Evolutionary conservation across 2,888 invertebrate genomes (phyloP).

Genomic region (Parnassius mnemosyne): DNA sequence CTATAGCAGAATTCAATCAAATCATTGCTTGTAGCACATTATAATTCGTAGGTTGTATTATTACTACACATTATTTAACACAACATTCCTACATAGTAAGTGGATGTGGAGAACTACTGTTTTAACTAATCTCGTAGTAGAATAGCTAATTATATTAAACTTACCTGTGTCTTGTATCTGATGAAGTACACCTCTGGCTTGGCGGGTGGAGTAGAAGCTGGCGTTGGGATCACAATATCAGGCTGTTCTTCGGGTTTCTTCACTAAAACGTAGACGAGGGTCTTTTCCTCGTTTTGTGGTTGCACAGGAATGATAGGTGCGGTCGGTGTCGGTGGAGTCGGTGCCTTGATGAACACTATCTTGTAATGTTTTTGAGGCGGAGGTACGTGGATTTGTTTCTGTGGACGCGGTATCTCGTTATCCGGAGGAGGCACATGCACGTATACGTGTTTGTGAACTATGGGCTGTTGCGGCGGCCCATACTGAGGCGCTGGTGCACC

Average conservation of each 20-base stretch:
- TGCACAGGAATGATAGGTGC: conserved; percentile 84
- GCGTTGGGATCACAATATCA: conserved; percentile 88
- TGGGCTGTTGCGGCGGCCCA: conserved; percentile 87
- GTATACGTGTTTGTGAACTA: conserved; percentile 94
- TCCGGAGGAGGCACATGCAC: conserved; percentile 95
- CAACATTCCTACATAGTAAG: conserved; percentile 15
- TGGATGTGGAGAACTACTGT: background rate
- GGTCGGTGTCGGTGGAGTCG: conserved; percentile 82
- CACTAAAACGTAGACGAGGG: conserved; percentile 91
- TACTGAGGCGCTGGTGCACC: conserved; percentile 82
- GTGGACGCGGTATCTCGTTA: conserved; percentile 86
- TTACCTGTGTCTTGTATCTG: conserved; percentile 91
- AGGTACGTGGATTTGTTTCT: conserved; percentile 72
- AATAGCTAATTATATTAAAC: conserved; percentile 23
- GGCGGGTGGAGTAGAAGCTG: conserved; percentile 91
- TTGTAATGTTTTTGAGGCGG: conserved; percentile 90
- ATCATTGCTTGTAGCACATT: conserved; percentile 12
- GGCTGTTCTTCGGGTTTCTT: conserved; percentile 94
- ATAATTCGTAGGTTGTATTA: conserved; percentile 10
- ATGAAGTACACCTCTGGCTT: conserved; percentile 96
- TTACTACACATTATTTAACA: conserved; percentile 22
- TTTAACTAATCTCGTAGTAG: no score
- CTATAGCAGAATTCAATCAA: background rate
- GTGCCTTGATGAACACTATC: conserved; percentile 90
- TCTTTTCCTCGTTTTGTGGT: conserved; percentile 93